Evolutionary conservation across 2,113 vertebrate species (phyloP).

Genomic region (Varanus salvator): DNA sequence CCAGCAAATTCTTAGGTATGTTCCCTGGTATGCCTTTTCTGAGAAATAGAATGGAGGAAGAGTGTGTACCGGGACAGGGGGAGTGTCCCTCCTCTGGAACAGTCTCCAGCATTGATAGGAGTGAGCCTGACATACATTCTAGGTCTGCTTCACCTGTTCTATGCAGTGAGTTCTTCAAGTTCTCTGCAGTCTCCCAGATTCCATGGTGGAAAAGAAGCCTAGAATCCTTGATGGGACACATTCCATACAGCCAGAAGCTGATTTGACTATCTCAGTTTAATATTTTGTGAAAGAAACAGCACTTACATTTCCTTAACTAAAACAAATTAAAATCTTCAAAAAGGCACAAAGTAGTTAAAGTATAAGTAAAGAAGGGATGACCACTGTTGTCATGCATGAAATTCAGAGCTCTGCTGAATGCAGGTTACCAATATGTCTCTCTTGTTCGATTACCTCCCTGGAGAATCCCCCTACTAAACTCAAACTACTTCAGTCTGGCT

Average conservation of each 20-base stretch:
- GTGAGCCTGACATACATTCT: not conserved
- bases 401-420: not conserved
- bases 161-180: not conserved
- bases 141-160: not conserved
- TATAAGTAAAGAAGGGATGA: not conserved
- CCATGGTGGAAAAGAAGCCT: not conserved
- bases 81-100: not conserved
- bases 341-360: not conserved
- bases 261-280: not conserved
- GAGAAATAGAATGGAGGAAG: not conserved
- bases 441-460: not conserved
- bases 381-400: too few relatives aligned
- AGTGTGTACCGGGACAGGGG: too few relatives aligned
- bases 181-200: not conserved
- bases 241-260: not conserved
- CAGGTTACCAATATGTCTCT: not conserved
- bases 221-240: not conserved
- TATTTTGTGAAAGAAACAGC: not conserved
- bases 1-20: slow-evolving; percentile 95
- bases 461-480: not conserved
- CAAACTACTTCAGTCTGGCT: not conserved
- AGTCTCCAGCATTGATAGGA: not conserved
- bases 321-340: not conserved
- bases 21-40: not conserved
- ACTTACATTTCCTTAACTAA: not conserved